Conservation (phyloP, 2,797 vertebrate genomes). For the Coregonus ussuriensis region DNA sequence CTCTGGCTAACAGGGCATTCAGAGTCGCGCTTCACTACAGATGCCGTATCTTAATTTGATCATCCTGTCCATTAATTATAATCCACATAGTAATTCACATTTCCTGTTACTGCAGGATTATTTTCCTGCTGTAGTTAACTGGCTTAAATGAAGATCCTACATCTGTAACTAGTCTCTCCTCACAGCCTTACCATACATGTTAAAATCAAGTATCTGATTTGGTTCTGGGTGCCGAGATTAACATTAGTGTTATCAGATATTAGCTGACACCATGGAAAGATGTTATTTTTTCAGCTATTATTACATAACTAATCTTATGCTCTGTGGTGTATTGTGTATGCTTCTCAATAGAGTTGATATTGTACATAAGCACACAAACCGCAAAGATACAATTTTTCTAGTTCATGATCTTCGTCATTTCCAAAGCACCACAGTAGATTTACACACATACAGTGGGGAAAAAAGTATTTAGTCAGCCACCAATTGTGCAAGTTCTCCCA, state of each 20-base stretch:
- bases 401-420: background rate
- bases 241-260: background rate
- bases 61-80: background rate
- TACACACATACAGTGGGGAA: background rate
- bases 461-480: too few species aligned
- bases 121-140: too few species aligned
- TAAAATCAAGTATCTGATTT: background rate
- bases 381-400: background rate
- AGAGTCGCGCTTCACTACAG: slow-evolving; percentile 20
- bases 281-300: background rate
- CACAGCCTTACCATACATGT: background rate
- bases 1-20: slow-evolving; percentile 17
- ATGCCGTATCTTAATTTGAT: background rate
- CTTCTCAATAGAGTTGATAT: background rate
- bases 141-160: too few species aligned
- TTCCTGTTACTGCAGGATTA: too few species aligned
- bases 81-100: too few species aligned
- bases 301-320: background rate
- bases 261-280: background rate
- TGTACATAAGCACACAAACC: background rate
- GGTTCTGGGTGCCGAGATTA: background rate
- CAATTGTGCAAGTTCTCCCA: too few species aligned
- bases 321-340: background rate
- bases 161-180: too few species aligned
- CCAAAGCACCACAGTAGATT: background rate